Conservation (phyloP, 2,797 vertebrate species). For the Craterocephalus amniculus region DNA sequence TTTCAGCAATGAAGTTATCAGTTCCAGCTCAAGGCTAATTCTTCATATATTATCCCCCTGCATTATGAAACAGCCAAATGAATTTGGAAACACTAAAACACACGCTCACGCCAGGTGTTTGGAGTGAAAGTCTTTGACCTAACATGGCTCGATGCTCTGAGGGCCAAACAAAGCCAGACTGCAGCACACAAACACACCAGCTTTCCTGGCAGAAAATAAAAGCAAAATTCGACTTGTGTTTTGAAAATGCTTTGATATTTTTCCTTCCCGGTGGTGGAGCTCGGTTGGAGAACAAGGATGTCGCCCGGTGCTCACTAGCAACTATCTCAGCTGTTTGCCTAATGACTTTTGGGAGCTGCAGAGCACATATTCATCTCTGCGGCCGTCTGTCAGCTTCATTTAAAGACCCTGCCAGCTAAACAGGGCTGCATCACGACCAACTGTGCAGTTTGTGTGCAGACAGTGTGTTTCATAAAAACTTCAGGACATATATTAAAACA, state of each 20-base stretch:
- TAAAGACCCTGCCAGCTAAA: conserved; percentile 48
- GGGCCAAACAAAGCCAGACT: conserved; percentile 4
- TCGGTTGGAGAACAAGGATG: conserved; percentile 35
- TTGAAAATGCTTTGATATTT: conserved; percentile 57
- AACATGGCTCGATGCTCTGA: neutral
- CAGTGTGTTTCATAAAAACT: conserved; percentile 48
- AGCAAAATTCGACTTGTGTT: conserved; percentile 56
- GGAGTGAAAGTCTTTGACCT: conserved; percentile 36
- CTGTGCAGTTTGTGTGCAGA: conserved; percentile 21
- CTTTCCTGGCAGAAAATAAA: conserved; percentile 57
- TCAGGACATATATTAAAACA: conserved; percentile 36
- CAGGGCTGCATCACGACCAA: conserved; percentile 31
- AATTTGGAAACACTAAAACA: conserved; percentile 29
- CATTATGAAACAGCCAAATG: conserved; percentile 17
- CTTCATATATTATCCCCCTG: conserved; percentile 6
- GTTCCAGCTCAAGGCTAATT: conserved; percentile 12
- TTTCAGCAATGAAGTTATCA: neutral
- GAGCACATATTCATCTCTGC: conserved; percentile 64
- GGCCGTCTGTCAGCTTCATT: conserved; percentile 69
- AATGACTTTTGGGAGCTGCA: conserved; percentile 76
- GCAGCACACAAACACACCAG: conserved; percentile 9
- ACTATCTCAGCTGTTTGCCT: conserved; percentile 78
- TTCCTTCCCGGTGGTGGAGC: conserved; percentile 48
- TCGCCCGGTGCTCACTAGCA: conserved; percentile 54
- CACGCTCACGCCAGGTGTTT: conserved; percentile 4